A percentile compares a stretch with the other conserved stretches of the same genome.
Evolutionary conservation across 2,797 vertebrate species (phyloP).

Genomic region (Silurus lanzhouensis): DNA sequence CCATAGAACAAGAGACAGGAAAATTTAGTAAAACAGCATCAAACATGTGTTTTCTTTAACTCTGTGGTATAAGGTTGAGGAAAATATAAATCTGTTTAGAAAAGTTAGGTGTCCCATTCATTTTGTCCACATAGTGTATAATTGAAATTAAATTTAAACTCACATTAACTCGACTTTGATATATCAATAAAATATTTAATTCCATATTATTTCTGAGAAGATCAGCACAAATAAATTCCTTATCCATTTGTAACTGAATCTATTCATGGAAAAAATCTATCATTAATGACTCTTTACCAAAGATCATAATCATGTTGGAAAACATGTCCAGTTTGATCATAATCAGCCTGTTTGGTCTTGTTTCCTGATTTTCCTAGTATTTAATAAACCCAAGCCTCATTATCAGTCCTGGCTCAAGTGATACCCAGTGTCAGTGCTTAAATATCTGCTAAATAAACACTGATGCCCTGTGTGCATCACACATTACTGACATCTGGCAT

Average conservation of each 20-base stretch:
- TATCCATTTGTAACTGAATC: background rate
- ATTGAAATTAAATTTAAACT: too few species aligned
- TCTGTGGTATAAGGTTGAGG: too few species aligned
- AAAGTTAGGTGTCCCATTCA: too few species aligned
- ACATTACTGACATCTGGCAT: background rate
- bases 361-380: background rate
- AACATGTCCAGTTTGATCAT: background rate
- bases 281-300: background rate
- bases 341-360: background rate
- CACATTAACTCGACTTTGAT: background rate
- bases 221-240: background rate
- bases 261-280: background rate
- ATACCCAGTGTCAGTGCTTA: background rate
- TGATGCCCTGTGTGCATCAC: background rate
- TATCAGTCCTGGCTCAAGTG: background rate
- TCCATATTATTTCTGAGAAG: too few species aligned
- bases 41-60: too few species aligned
- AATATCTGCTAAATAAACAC: background rate
- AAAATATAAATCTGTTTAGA: too few species aligned
- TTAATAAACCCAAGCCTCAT: background rate
- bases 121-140: too few species aligned
- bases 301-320: background rate
- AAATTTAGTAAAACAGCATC: too few species aligned
- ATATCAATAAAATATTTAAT: too few species aligned
- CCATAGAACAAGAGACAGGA: too few species aligned